phyloP scores from a whole-genome alignment of 2,113 vertebrate genomes.

The Dicentrarchus labrax region DNA sequence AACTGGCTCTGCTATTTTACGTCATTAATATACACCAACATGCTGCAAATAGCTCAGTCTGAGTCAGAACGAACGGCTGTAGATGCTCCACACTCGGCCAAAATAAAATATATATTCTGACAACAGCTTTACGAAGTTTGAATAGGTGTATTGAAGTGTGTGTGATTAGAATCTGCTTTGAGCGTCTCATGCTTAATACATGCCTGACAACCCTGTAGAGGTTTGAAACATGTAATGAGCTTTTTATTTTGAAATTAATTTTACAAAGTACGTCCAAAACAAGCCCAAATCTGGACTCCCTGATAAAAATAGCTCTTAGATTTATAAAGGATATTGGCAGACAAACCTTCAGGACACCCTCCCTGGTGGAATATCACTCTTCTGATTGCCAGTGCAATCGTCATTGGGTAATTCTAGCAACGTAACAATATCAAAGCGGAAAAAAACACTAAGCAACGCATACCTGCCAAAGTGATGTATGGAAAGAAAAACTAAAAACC shows the following conservation, averaged over 20 bases:
- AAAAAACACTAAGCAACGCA: not conserved
- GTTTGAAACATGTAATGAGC: not conserved
- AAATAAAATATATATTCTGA: not conserved
- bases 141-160: not conserved
- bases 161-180: not conserved
- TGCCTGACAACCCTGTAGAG: not conserved
- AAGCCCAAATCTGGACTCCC: not conserved
- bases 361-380: constrained; percentile 3
- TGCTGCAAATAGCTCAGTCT: constrained; percentile 15
- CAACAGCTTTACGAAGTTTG: not conserved
- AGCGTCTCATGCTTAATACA: not conserved
- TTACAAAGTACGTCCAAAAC: not conserved
- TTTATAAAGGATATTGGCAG: not conserved
- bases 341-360: not conserved
- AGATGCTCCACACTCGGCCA: not conserved
- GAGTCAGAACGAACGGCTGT: not conserved
- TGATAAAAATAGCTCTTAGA: not conserved
- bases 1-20: not conserved
- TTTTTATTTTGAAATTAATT: not conserved
- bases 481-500: not conserved
- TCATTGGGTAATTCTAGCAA: constrained; percentile 16
- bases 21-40: not conserved
- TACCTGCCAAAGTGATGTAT: constrained; percentile 45
- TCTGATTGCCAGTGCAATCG: constrained; percentile 12
- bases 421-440: constrained; percentile 4